Conservation (phyloP, 2,113 vertebrate species). For the Leptobrachium leishanense region DNA sequence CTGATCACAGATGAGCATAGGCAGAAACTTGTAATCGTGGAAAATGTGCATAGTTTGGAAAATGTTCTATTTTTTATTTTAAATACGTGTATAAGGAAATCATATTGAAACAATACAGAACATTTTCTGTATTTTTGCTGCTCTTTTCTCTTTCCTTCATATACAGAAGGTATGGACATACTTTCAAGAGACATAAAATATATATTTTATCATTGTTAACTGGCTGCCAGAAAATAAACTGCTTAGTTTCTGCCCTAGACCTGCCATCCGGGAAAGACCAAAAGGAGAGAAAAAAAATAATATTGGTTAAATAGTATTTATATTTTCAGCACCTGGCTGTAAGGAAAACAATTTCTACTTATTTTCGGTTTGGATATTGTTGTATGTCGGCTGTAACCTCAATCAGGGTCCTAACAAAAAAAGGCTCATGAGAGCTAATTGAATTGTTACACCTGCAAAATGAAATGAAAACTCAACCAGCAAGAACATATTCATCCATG, state of each 20-base stretch:
- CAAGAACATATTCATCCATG: slow-evolving; percentile 25
- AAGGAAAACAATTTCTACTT: no score
- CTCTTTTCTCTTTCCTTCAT: neutral
- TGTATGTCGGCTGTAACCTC: slow-evolving; percentile 29
- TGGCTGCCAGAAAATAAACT: no score
- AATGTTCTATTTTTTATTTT: neutral
- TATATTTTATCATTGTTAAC: no score
- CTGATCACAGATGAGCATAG: slow-evolving; percentile 1
- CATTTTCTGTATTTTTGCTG: neutral
- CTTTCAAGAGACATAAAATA: no score
- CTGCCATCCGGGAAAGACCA: no score
- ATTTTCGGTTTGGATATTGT: neutral
- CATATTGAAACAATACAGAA: neutral
- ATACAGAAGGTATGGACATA: no score
- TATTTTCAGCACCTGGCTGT: no score
- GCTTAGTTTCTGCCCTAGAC: no score
- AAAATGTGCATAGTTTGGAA: neutral
- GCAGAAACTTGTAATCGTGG: neutral
- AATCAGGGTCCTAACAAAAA: slow-evolving; percentile 31
- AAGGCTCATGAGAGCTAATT: slow-evolving; percentile 28
- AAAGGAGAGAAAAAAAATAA: no score
- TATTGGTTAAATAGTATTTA: no score
- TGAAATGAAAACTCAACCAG: slow-evolving; percentile 34
- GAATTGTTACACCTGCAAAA: slow-evolving; percentile 47
- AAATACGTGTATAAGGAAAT: slow-evolving; percentile 22